These are phyloP conservation scores for Chascanopsetta lugubris DNA, from an alignment of 2,113 vertebrate species.

Conservation along the genomic window DNA sequence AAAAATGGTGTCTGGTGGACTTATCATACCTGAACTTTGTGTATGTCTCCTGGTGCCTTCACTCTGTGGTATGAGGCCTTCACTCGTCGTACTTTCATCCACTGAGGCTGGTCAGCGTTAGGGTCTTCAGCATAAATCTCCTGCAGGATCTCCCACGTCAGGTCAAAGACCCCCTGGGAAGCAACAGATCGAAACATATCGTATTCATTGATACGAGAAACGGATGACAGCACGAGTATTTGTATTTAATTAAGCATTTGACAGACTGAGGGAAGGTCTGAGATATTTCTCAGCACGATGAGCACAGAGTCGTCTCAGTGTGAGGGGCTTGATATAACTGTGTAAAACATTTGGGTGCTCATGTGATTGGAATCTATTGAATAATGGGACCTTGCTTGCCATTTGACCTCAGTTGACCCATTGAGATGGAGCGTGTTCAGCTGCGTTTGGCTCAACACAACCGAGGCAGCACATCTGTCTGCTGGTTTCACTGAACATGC, in stretches of 20 bases:
- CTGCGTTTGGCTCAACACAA: background rate
- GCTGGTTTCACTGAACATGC: background rate
- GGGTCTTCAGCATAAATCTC: conserved; percentile 94
- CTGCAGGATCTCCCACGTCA: conserved; percentile 93
- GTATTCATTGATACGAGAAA: background rate
- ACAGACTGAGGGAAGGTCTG: background rate
- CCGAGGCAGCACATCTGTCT: background rate
- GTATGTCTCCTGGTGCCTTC: conserved; percentile 84
- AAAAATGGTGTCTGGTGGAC: background rate
- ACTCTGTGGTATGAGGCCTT: conserved; percentile 86
- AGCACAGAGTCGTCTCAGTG: background rate
- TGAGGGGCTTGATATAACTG: background rate
- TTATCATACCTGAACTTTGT: conserved; percentile 88
- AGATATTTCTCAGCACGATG: background rate
- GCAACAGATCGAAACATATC: background rate
- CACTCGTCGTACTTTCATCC: conserved; percentile 89
- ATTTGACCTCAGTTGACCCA: conserved; percentile 14
- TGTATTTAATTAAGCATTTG: background rate
- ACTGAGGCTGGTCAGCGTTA: conserved; percentile 87
- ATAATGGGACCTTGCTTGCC: conserved; percentile 4
- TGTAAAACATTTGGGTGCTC: conserved; percentile 1
- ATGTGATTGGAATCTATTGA: conserved; percentile 11
- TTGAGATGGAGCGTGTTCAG: background rate
- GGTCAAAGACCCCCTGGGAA: conserved; percentile 90
- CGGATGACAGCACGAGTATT: background rate